Conservation (phyloP, 2,113 vertebrate species). For the Oncorhynchus gorbuscha region DNA sequence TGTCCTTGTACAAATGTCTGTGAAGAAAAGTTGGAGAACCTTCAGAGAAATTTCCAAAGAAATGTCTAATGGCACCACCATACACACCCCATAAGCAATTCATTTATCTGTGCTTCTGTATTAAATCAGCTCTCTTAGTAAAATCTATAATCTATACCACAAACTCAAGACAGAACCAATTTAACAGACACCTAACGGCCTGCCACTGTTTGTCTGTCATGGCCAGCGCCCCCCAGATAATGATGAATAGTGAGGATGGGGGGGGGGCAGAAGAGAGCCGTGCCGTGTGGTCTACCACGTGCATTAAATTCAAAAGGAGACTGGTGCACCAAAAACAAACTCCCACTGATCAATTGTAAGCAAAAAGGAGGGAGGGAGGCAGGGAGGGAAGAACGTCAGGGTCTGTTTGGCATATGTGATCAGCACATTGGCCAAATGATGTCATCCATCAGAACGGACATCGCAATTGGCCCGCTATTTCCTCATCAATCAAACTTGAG, state of each 20-base stretch:
- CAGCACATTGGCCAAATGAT: slow-evolving; percentile 97
- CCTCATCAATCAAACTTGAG: slow-evolving; percentile 95
- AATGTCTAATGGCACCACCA: no score
- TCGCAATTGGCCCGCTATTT: slow-evolving; percentile 96
- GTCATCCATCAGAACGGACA: slow-evolving; percentile 99
- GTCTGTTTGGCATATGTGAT: slow-evolving; percentile 88
- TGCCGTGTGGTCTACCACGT: slow-evolving; percentile 61
- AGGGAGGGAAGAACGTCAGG: slow-evolving; percentile 9
- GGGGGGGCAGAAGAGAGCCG: slow-evolving; percentile 50
- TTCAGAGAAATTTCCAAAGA: no score
- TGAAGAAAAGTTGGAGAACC: no score
- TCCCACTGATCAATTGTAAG: slow-evolving; percentile 85
- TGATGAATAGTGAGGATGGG: slow-evolving; percentile 67
- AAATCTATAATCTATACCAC: slow-evolving; percentile 27
- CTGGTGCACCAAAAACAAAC: slow-evolving; percentile 35
- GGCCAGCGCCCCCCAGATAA: slow-evolving; percentile 58
- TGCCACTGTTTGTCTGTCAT: slow-evolving; percentile 64
- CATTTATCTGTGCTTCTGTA: no score
- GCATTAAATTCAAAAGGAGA: slow-evolving; percentile 70
- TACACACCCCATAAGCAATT: no score
- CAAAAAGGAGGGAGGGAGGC: slow-evolving; percentile 53
- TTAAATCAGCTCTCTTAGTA: not conserved
- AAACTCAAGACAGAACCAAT: slow-evolving; percentile 56
- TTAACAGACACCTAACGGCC: slow-evolving; percentile 41
- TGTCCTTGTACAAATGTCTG: no score